A percentile compares a stretch with the other conserved stretches of the same genome.
These are phyloP conservation scores for Leptobrachium ailaonicum DNA, from an alignment of 2,113 vertebrate genomes.

Conservation along the genomic window DNA sequence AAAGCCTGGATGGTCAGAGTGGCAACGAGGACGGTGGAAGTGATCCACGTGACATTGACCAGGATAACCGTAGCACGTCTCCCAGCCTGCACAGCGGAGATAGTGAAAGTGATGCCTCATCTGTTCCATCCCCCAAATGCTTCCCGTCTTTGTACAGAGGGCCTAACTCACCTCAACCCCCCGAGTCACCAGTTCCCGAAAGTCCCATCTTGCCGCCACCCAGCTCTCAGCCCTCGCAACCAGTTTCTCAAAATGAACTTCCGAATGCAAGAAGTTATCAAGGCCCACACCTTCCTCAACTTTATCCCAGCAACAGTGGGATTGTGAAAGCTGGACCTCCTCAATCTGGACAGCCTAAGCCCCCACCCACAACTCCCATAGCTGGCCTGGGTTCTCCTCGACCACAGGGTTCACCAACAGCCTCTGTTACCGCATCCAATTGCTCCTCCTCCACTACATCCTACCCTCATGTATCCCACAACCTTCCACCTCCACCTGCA, in stretches of 20 bases:
- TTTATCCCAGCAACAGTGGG: constrained; percentile 59
- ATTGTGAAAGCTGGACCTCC: constrained; percentile 53
- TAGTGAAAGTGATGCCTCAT: constrained; percentile 91
- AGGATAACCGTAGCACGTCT: constrained; percentile 97
- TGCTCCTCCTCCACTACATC: constrained; percentile 47
- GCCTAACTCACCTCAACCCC: constrained; percentile 49
- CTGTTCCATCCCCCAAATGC: constrained; percentile 65
- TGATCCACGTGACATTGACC: constrained; percentile 94
- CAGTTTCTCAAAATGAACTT: constrained; percentile 67
- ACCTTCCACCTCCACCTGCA: constrained; percentile 88
- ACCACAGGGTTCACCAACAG: constrained; percentile 60
- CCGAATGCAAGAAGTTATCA: constrained; percentile 67
- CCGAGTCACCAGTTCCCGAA: constrained; percentile 70
- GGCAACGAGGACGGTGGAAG: constrained; percentile 92
- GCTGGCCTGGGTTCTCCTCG: constrained; percentile 65
- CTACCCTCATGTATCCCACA: constrained; percentile 70
- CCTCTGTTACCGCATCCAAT: constrained; percentile 58
- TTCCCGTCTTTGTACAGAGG: constrained; percentile 59
- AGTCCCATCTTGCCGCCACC: constrained; percentile 73
- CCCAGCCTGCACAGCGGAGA: constrained; percentile 93
- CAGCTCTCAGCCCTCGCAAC: constrained; percentile 15
- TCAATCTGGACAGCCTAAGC: constrained; percentile 70
- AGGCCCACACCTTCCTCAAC: constrained; percentile 55
- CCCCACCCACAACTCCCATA: constrained; percentile 77
- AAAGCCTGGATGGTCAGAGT: constrained; percentile 89